A percentile compares a stretch with the other conserved stretches of the same genome.
phyloP scores from a whole-genome alignment of 2,797 vertebrate species.

The Pantherophis alleghaniensis region DNA sequence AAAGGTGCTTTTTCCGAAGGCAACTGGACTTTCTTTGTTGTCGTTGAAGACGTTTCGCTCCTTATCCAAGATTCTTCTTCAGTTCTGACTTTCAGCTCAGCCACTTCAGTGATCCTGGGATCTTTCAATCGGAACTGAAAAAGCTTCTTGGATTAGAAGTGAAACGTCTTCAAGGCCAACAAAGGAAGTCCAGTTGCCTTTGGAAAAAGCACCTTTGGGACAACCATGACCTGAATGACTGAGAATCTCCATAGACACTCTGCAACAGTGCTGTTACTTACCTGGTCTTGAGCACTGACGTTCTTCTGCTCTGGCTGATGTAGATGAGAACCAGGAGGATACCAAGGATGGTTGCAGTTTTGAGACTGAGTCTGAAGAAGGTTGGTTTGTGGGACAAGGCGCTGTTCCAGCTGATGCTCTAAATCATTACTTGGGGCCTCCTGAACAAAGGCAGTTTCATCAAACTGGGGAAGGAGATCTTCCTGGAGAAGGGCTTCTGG shows the following conservation, averaged over 20 bases:
- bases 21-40: not conserved
- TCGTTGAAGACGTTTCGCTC: not conserved
- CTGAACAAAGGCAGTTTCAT: constrained; percentile 84
- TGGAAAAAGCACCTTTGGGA: not conserved
- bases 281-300: constrained; percentile 69
- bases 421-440: constrained; percentile 75
- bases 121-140: not conserved
- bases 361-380: constrained; percentile 61
- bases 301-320: constrained; percentile 67
- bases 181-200: not conserved
- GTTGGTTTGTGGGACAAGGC: constrained; percentile 65
- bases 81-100: not conserved
- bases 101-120: not conserved
- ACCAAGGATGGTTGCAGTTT: constrained; percentile 70
- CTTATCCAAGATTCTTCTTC: not conserved
- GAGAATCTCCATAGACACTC: not conserved
- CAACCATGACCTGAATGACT: not conserved
- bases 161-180: not conserved
- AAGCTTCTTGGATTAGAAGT: not conserved
- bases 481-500: constrained; percentile 89
- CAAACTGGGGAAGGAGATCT: constrained; percentile 88
- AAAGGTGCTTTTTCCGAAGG: not conserved
- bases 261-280: constrained; percentile 48
- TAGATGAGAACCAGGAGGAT: constrained; percentile 68
- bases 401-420: constrained; percentile 76